Conservation (phyloP, 1,140 invertebrate species). For the Drosophila jambulina region DNA sequence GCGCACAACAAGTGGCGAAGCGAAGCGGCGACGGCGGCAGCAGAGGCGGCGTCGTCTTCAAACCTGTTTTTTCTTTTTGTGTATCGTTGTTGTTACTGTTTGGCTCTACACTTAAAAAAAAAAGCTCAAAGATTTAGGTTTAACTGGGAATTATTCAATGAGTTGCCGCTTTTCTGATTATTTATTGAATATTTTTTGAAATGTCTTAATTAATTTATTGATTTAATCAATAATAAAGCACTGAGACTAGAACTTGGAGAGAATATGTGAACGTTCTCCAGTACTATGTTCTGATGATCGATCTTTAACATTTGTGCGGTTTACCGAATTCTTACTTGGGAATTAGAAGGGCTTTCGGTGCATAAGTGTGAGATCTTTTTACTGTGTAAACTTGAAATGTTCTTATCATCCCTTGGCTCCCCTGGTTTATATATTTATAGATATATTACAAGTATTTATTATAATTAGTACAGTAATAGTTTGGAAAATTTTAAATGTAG, state of each 20-base stretch:
- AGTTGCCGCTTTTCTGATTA: neutral
- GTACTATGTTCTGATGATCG: neutral
- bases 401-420: neutral
- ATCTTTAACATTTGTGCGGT: too few relatives aligned
- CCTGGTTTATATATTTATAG: neutral
- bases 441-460: too few relatives aligned
- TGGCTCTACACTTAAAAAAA: constrained; percentile 8
- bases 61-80: constrained; percentile 64
- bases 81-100: constrained; percentile 39
- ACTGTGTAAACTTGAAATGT: neutral
- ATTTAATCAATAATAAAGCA: too few relatives aligned
- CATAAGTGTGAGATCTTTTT: neutral
- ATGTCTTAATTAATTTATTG: neutral
- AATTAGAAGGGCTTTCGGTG: neutral
- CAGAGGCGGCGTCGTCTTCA: constrained; percentile 60
- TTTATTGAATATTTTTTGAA: neutral
- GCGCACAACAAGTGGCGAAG: constrained; percentile 45
- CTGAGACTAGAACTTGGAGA: too few relatives aligned
- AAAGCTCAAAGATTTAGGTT: neutral
- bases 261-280: neutral
- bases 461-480: too few relatives aligned
- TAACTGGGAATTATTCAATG: too few relatives aligned
- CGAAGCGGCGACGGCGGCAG: constrained; percentile 42
- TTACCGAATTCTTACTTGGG: neutral
- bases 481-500: too few relatives aligned